phyloP scores from a whole-genome alignment of 2,888 invertebrate genomes.

The Ochropacha duplaris region DNA sequence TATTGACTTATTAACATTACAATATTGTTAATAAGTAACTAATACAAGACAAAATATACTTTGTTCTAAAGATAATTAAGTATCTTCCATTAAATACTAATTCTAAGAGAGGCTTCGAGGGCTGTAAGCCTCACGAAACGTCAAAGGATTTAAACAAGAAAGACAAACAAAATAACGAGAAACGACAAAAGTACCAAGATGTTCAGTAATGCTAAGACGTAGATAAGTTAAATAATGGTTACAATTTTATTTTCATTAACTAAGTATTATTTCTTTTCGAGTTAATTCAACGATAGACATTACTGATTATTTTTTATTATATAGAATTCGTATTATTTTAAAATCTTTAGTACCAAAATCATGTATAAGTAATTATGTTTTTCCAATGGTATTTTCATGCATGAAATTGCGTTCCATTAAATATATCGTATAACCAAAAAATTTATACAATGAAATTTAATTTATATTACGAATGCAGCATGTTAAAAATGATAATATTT shows the following conservation, averaged over 20 bases:
- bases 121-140: background rate
- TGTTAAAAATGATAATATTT: too few relatives aligned
- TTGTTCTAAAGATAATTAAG: constrained; percentile 7
- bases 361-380: too few relatives aligned
- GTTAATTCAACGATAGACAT: background rate
- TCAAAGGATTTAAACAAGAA: constrained; percentile 12
- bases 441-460: too few relatives aligned
- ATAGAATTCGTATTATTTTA: background rate
- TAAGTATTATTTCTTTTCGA: background rate
- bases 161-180: constrained; percentile 8
- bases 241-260: background rate
- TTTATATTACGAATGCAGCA: too few relatives aligned
- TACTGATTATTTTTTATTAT: background rate
- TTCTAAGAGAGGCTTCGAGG: constrained; percentile 5
- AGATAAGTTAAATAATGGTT: background rate
- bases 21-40: constrained; percentile 1
- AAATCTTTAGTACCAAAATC: too few relatives aligned
- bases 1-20: constrained; percentile 12
- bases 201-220: background rate
- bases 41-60: constrained; percentile 4
- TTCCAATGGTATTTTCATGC: too few relatives aligned
- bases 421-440: too few relatives aligned
- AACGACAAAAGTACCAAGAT: background rate
- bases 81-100: constrained; percentile 9
- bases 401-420: too few relatives aligned